Conservation (phyloP, 30 jellyfish, hydroid and myxozoan genomes). For the Catostylus mosaicus region DNA sequence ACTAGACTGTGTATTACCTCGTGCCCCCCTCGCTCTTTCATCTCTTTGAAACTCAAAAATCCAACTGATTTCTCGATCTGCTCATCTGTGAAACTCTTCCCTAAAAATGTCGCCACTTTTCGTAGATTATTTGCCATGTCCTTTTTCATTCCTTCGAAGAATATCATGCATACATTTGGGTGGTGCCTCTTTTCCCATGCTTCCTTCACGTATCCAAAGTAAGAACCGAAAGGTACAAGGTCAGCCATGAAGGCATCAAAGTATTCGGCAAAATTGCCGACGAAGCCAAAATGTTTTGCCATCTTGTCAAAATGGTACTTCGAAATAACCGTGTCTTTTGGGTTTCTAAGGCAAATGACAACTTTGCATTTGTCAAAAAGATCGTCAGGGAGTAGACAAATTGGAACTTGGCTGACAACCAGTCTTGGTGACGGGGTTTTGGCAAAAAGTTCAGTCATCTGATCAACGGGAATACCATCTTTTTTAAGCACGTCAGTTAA, state of each 20-base stretch:
- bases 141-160: slow-evolving; percentile 38
- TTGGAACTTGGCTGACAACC: neutral
- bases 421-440: slow-evolving; percentile 13
- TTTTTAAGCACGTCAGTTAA: neutral
- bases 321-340: slow-evolving; percentile 44
- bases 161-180: slow-evolving; percentile 35
- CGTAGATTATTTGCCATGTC: neutral
- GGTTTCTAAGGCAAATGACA: slow-evolving; percentile 31
- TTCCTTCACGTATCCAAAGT: slow-evolving; percentile 18
- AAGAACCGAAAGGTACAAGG: slow-evolving; percentile 11
- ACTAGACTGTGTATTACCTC: neutral
- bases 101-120: neutral
- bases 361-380: slow-evolving; percentile 21
- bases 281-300: neutral
- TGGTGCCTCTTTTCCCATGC: slow-evolving; percentile 31
- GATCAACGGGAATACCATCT: neutral
- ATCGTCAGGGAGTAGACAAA: slow-evolving; percentile 6
- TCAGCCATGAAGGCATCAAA: slow-evolving; percentile 38
- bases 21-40: neutral
- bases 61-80: slow-evolving; percentile 12
- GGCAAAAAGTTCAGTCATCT: neutral
- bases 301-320: slow-evolving; percentile 13
- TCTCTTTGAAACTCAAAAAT: slow-evolving; percentile 15
- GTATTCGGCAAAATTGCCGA: slow-evolving; percentile 2
- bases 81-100: neutral